Evolutionary conservation across 2,797 vertebrate genomes (phyloP).

Genomic region (Falco biarmicus): DNA sequence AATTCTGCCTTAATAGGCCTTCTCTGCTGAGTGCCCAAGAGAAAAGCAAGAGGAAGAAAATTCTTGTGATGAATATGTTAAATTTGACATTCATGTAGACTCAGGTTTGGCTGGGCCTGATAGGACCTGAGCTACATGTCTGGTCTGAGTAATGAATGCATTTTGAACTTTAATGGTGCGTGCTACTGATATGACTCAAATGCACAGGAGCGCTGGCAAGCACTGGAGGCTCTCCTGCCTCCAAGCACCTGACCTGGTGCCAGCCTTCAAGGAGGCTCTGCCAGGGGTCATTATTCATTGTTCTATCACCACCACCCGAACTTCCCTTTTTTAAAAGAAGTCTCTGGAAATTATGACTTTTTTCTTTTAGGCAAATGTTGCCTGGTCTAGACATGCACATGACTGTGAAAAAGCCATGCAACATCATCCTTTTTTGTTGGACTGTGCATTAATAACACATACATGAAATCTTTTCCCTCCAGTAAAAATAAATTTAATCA

Average conservation of each 20-base stretch:
- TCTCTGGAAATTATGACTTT: conserved; percentile 1
- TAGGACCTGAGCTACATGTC: background rate
- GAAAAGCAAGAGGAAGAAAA: background rate
- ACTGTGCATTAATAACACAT: background rate
- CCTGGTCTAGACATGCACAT: background rate
- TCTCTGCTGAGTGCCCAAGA: background rate
- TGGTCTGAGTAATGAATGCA: conserved; percentile 56
- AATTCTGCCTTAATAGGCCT: background rate
- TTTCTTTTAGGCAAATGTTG: background rate
- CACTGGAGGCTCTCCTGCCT: background rate
- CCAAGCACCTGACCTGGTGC: background rate
- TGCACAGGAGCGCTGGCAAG: background rate
- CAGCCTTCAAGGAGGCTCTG: background rate
- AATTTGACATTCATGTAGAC: conserved; percentile 1
- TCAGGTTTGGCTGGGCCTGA: background rate
- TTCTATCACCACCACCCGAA: background rate
- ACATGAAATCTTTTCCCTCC: background rate
- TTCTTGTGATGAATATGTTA: conserved; percentile 7
- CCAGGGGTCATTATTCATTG: background rate
- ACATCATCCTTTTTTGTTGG: background rate
- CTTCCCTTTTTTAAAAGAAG: background rate
- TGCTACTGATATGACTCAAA: conserved; percentile 45
- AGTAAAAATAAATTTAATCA: background rate
- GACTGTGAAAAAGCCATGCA: background rate
- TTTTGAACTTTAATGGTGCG: conserved; percentile 43